Evolutionary conservation across 1,140 invertebrate species (phyloP).

Genomic region (Macrobrachium rosenbergii): DNA sequence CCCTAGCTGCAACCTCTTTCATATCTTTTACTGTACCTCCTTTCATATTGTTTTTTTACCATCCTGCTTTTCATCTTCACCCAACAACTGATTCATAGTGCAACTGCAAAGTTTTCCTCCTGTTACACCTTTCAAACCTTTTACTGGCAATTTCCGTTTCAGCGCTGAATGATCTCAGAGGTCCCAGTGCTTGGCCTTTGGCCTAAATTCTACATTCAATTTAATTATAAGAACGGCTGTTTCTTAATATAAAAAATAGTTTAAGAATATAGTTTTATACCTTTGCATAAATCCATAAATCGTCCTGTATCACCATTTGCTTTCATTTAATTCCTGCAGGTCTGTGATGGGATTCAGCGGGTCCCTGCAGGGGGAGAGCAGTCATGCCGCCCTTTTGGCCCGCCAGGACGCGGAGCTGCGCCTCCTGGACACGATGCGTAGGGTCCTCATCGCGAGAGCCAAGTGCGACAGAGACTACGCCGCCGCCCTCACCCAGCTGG

Average conservation of each 20-base stretch:
- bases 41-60: too few relatives aligned
- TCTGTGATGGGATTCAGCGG: constrained; percentile 86
- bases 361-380: constrained; percentile 79
- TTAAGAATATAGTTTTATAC: not conserved
- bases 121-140: too few relatives aligned
- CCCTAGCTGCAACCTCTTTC: too few relatives aligned
- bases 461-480: constrained; percentile 94
- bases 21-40: too few relatives aligned
- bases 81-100: too few relatives aligned
- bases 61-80: too few relatives aligned
- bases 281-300: too few relatives aligned
- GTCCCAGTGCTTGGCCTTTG: too few relatives aligned
- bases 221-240: not conserved
- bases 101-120: too few relatives aligned
- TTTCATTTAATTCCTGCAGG: not conserved
- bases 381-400: constrained; percentile 86
- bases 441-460: constrained; percentile 85
- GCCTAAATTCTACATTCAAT: too few relatives aligned
- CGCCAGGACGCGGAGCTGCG: constrained; percentile 92
- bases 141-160: too few relatives aligned
- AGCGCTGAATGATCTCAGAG: too few relatives aligned
- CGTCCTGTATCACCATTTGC: not conserved
- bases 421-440: constrained; percentile 88
- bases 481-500: constrained; percentile 81
- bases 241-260: not conserved